Base-by-base conservation (phyloP, 2,888 invertebrate species). In the Atrina japonica region DNA sequence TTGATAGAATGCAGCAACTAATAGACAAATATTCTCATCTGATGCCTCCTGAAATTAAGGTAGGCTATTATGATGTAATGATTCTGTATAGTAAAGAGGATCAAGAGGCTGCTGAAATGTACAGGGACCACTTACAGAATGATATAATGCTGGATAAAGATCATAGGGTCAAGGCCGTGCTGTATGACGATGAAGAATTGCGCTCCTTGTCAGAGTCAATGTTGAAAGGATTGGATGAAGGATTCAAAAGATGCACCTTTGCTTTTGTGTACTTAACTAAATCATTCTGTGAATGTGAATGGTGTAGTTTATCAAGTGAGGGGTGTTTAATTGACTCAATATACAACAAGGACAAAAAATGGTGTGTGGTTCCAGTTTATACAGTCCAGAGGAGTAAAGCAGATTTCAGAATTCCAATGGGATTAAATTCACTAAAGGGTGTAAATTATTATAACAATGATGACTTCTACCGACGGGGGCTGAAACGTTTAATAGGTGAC, bases 281-380 rank as follows among this genome's bases (percentile, higher is more conserved):
- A 61, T 53, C 61, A 11, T 86, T 87, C 61, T 75, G 78, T 25
- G 63, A 71, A 29, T 83, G 84, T 72, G 77, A 70, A 27, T 86
- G 84, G 84, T 77, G 76, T 35, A 77, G 75, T 27, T 76, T 84
- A 66, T 80, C 81, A 2, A 83, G 83, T 60, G 84, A 87, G 59
- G 77, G 77, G 9, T 83, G 84, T 55, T 70, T 87, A 18, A 84
- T 84, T 82, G 76, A 78, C 25, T 82, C 86, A 1, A 86, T 87
- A 29, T 67, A 78, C 27, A 80, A 84, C 53, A 59, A 70, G 23
- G 73, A 81, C 0, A 86, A 83, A 52, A 66, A 70, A 21, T 87
- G 86, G 86, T 84, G 82, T 75, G 84, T 86, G 6, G 85, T 87
- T 7, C 86, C 86, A 3, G 78, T 87, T 5, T 83, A 82, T 21